Evolutionary conservation across 2,113 vertebrate species (phyloP), one percentile per base, ranked within the genome.

Genomic region (Leptobrachium ailaonicum): DNA sequence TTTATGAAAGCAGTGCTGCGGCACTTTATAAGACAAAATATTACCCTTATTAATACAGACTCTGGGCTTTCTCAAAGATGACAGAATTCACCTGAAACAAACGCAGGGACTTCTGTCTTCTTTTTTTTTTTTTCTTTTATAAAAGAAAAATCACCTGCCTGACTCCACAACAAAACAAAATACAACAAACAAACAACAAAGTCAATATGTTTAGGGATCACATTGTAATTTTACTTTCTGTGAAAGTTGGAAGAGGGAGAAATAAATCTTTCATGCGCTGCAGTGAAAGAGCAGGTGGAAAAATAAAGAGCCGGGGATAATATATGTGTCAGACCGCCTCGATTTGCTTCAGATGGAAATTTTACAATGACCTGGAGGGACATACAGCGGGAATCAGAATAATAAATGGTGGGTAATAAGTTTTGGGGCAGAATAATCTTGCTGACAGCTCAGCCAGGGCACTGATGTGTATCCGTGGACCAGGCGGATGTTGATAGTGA

Each of bases 1-100:
- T 85, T 86, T 83, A 85, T 67, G 41, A 58, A 69, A 64, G 43
- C 53, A 2, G 71, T 62, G 66, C 68, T 40, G 76, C 78, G 40
- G 3, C 5, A 12, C 64, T 83, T 82, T 81, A 83, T 68, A 83
- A 82, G 43, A 11, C 76, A 83, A 82, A 84, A 82, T 68, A 82
- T 84, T 82, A 75, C 82, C 14, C 50, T 43, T 66, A 82, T 62
- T 75, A 8, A 44, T 32, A 0, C 11, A 7, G 75, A 83, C 66
- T 79, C 71, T 76, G 58, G 50, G 67, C 68, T 75, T 62, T 14
- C 72, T 86, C 84, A 83, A 83, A 76, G 81, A 67, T 83, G 62
- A 80, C 82, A 72, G 83, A 82, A 56, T 4, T 2, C 60, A 50
- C 53, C 64, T 3, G 0, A 72, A 45, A 80, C 71, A 6, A 76